Evolutionary conservation across 2,113 vertebrate species (phyloP), one percentile per base, ranked within the genome.

Genomic region (Sakesphorus luctuosus): DNA sequence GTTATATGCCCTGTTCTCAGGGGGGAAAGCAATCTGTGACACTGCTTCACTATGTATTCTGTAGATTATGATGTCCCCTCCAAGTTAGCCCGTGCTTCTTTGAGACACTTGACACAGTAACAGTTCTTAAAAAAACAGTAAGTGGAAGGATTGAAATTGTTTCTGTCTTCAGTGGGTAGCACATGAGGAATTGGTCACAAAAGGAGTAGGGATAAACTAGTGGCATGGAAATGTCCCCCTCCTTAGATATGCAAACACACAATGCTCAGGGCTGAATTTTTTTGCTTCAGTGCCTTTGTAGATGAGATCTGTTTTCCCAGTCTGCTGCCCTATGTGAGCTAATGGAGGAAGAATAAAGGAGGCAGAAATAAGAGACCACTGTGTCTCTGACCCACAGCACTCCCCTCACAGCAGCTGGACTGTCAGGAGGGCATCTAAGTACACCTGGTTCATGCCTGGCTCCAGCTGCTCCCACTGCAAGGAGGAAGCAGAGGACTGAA

Each of bases 391-490:
- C 56, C 77, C 29, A 49, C 53, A 73, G 9, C 16, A 1, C 7
- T 47, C 40, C 50, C 13, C 18, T 69, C 38, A 10, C 66, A 79
- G 87, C 78, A 83, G 75, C 71, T 44, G 75, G 43, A 55, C 67
- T 93, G 75, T 62, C 36, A 55, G 71, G 24, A 83, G 67, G 63
- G 62, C 75, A 67, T 59, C 18, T 83, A 31, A 20, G 65, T 84
- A n/a, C 82, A 77, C 65, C 67, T 90, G 92, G 85, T 89, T 44
- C 59, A 20, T 6, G 75, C 73, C 61, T 69, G 72, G 29, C 75
- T 80, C 75, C 0, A 11, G 24, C 85, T 94, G 84, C 79, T 89
- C 16, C 44, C 24, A 0, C n/a, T 33, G 35, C 58, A 55, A 65
- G 66, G 47, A 58, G 71, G 65, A 86, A 55, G 66, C 79, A 88